Percentiles rank a stretch among this genome's conserved stretches.
Evolutionary conservation across 2,797 vertebrate species (phyloP).

Genomic region (Acipenser transmontanus): DNA sequence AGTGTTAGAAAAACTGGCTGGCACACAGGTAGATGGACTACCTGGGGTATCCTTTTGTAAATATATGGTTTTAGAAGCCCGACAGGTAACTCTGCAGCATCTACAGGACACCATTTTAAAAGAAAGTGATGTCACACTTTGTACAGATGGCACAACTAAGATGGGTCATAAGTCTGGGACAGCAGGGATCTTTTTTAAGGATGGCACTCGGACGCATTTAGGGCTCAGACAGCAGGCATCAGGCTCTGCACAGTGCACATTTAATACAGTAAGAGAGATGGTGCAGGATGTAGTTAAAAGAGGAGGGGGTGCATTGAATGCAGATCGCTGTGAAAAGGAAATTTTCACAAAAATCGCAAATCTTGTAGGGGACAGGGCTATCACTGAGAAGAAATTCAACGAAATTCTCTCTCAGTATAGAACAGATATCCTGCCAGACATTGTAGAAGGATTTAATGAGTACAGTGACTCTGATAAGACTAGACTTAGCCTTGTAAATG

Average conservation of each 20-base stretch:
- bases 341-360: background rate
- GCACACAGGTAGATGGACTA: background rate
- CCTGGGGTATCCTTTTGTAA: background rate
- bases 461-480: background rate
- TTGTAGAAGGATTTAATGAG: background rate
- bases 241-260: too few species aligned
- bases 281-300: too few species aligned
- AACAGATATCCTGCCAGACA: background rate
- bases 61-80: background rate
- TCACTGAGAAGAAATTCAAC: background rate
- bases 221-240: too few species aligned
- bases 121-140: background rate
- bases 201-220: background rate
- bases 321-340: background rate
- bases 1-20: background rate
- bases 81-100: background rate
- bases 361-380: background rate
- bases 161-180: background rate
- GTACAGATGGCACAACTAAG: background rate
- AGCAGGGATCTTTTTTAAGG: background rate
- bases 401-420: background rate
- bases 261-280: too few species aligned
- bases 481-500: background rate
- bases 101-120: background rate
- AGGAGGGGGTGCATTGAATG: too few species aligned